Percentiles rank a stretch among this genome's conserved stretches.
Evolutionary conservation across 2,113 vertebrate genomes (phyloP).

Genomic region (Trochalopteron elliotii): DNA sequence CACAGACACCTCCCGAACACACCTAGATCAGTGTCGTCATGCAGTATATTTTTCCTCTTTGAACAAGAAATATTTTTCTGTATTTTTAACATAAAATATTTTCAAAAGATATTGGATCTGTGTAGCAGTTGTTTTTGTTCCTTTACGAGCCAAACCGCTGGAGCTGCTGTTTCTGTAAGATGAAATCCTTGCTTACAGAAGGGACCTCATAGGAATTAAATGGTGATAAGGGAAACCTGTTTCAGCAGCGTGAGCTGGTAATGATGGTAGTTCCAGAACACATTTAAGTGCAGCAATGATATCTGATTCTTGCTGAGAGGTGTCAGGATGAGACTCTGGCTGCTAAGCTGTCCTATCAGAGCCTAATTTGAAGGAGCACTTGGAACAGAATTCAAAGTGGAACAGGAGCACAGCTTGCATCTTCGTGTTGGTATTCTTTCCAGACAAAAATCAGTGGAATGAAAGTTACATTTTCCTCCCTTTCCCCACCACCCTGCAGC

Average conservation of each 20-base stretch:
- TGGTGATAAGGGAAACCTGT: background rate
- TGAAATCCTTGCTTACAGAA: background rate
- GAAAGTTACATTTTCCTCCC: background rate
- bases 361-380: background rate
- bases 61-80: constrained; percentile 83
- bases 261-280: background rate
- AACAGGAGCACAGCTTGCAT: background rate
- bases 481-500: background rate
- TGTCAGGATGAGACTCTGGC: background rate
- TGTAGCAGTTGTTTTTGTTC: constrained; percentile 61
- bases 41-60: constrained; percentile 80
- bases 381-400: background rate
- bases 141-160: background rate
- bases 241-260: background rate
- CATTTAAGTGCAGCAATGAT: background rate
- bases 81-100: constrained; percentile 87
- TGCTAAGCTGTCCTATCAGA: background rate
- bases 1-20: constrained; percentile 27
- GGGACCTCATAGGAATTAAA: background rate
- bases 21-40: constrained; percentile 60
- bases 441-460: background rate
- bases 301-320: background rate
- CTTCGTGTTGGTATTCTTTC: background rate
- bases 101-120: constrained; percentile 71
- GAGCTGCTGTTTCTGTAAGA: background rate